These are phyloP conservation scores for Zonitis immaculata DNA, from an alignment of 2,888 invertebrate species.

Conservation along the genomic window DNA sequence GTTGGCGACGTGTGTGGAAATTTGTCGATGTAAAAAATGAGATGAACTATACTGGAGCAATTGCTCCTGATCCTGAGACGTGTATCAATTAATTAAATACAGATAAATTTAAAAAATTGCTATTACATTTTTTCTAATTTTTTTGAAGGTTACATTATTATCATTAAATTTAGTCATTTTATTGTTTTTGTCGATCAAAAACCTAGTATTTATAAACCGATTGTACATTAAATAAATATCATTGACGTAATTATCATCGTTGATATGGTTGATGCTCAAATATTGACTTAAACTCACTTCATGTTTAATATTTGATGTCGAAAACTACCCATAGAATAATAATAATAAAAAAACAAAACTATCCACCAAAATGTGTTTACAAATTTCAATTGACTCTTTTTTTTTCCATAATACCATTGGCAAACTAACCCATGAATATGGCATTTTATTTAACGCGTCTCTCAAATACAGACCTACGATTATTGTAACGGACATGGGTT, in stretches of 20 bases:
- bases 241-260: not conserved
- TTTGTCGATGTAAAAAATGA: no score
- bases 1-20: no score
- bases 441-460: conserved; percentile 28
- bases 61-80: no score
- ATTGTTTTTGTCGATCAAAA: not conserved
- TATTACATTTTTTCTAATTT: no score
- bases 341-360: not conserved
- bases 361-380: not conserved
- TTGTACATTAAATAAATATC: not conserved
- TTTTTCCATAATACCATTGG: conserved; percentile 3
- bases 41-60: no score
- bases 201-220: not conserved
- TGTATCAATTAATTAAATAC: no score
- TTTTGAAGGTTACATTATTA: not conserved
- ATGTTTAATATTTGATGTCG: not conserved
- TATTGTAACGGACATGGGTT: conserved; percentile 10
- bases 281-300: not conserved
- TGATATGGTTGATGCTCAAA: not conserved
- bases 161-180: not conserved
- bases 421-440: conserved; percentile 4
- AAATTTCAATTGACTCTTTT: conserved; percentile 11
- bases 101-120: no score
- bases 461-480: conserved; percentile 28
- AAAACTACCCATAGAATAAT: not conserved